Evolutionary conservation across 2,797 vertebrate species (phyloP), one percentile per base, ranked within the genome.

Genomic region (Liparis tanakae): DNA sequence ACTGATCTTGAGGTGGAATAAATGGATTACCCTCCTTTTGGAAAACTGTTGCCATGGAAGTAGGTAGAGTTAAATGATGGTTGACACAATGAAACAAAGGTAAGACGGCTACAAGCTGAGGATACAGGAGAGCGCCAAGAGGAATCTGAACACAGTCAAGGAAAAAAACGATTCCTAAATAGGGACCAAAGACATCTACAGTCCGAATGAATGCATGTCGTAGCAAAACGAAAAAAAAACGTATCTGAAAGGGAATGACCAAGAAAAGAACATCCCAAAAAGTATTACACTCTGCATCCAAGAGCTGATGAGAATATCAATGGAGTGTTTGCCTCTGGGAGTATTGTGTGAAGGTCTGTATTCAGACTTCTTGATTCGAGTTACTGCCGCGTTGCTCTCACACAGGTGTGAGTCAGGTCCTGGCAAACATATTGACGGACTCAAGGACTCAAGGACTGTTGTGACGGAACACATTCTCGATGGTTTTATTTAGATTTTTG

Each of bases 101-200:
- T 87, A 86, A 89, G 85, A 84, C 59, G 50, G 78, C 78, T 79
- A 79, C 80, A 85, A 65, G 82, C 72, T 84, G 83, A 86, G 87
- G 85, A 78, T 48, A 59, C 71, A 68, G 72, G 77, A 79, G 81
- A 64, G 61, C 76, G 70, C 66, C 51, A 18, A 76, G 75, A 86
- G 69, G 79, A 87, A 80, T 63, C 54, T 78, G 70, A 78, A 81
- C 65, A 58, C 66, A 70, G 48, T 72, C 59, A 22, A 86, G 57
- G 78, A 82, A 79, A 81, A 81, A 69, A 84, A 70, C 50, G 54
- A 69, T 70, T 62, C 62, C 55, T 66, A 43, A 80, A 82, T 71
- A 81, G 81, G 88, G 90, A 93, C 90, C 93, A 94, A 91, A 93
- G 85, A 88, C 77, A 81, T 82, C 60, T 67, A 55, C 83, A 80